These are phyloP conservation scores for Triplophysa yarkandensis DNA, from an alignment of 2,797 vertebrate species.

Conservation along the genomic window DNA sequence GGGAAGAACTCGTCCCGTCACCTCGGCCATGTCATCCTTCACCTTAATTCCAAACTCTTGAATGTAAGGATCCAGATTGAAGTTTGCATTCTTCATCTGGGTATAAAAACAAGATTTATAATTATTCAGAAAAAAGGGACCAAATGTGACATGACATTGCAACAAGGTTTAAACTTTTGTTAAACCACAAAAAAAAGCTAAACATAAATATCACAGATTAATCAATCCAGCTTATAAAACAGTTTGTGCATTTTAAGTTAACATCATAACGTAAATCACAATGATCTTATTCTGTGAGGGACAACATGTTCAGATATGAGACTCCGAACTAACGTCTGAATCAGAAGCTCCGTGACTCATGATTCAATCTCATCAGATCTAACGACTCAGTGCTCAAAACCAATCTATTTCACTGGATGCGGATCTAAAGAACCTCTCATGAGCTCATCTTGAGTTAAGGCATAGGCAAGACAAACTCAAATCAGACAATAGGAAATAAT, in stretches of 20 bases:
- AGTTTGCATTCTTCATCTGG: conserved; percentile 99
- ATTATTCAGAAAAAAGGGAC: not conserved
- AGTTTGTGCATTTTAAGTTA: not conserved
- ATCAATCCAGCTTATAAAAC: no score
- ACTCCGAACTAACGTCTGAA: not conserved
- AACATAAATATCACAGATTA: no score
- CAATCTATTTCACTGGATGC: not conserved
- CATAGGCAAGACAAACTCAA: not conserved
- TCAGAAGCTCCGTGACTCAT: not conserved
- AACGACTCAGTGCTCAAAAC: not conserved
- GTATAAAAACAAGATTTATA: conserved; percentile 1
- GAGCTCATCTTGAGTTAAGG: conserved; percentile 2
- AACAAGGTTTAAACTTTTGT: no score
- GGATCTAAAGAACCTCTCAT: not conserved
- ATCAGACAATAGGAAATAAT: not conserved
- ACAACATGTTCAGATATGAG: not conserved
- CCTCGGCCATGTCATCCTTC: conserved; percentile 98
- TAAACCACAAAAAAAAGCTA: no score
- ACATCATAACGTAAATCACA: not conserved
- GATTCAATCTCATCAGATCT: not conserved
- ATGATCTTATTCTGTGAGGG: not conserved
- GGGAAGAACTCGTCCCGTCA: conserved; percentile 93
- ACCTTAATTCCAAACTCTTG: conserved; percentile 99
- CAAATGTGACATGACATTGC: no score
- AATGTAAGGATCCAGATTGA: conserved; percentile 97